Conservation (phyloP, 1,140 invertebrate genomes). For the Hestina assimilis region DNA sequence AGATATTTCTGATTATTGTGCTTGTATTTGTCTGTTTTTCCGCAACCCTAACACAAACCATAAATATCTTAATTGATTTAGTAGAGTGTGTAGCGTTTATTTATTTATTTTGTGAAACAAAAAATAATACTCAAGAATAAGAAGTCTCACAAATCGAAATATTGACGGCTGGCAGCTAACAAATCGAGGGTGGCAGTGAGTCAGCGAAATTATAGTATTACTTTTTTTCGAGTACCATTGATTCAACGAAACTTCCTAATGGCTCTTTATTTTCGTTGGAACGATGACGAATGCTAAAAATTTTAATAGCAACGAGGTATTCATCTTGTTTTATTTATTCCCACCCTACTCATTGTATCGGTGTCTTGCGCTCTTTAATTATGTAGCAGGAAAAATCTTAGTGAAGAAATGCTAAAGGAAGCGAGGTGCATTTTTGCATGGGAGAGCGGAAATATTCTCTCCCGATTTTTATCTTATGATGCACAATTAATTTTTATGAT, state of each 20-base stretch:
- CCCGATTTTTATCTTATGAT: constrained; percentile 1
- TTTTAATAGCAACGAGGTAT: constrained; percentile 25
- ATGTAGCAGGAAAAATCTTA: constrained; percentile 15
- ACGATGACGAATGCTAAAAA: constrained; percentile 54
- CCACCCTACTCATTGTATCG: constrained; percentile 18
- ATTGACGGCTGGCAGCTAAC: constrained; percentile 34
- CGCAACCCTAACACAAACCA: no score
- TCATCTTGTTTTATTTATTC: constrained; percentile 24
- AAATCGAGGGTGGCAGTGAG: constrained; percentile 58
- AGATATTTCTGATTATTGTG: no score
- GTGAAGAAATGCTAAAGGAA: constrained; percentile 16
- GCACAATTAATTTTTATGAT: background rate
- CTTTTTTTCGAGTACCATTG: constrained; percentile 61
- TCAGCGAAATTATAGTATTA: constrained; percentile 60
- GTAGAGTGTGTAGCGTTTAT: no score
- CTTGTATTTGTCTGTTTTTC: no score
- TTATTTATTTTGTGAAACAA: background rate
- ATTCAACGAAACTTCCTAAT: constrained; percentile 64
- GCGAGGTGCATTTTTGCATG: constrained; percentile 18
- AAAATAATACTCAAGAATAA: constrained; percentile 1
- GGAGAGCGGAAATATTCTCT: constrained; percentile 1
- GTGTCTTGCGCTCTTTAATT: constrained; percentile 21
- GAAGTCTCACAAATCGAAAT: constrained; percentile 1
- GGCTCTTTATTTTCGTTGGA: constrained; percentile 60
- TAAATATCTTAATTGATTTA: background rate